phyloP scores from a whole-genome alignment of 1,140 invertebrate genomes.

The Uloborus diversus region DNA sequence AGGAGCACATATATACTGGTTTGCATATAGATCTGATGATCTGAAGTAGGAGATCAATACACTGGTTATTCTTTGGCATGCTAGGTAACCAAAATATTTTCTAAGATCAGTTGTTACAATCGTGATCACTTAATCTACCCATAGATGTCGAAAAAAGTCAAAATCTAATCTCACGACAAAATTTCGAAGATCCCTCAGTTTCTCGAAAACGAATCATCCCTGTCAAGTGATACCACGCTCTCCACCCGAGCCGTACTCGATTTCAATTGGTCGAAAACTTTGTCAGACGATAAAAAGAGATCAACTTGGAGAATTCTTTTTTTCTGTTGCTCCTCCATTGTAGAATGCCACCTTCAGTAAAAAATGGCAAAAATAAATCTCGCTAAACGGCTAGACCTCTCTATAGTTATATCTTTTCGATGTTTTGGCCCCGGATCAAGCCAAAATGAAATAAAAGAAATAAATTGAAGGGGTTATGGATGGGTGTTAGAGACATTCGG shows the following conservation, averaged over 20 bases:
- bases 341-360: slow-evolving; percentile 16
- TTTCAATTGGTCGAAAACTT: slow-evolving; percentile 46
- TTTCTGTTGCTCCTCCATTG: slow-evolving; percentile 14
- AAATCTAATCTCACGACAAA: background rate
- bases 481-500: slow-evolving; percentile 28
- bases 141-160: background rate
- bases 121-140: background rate
- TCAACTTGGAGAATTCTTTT: slow-evolving; percentile 20
- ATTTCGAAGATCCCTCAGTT: background rate
- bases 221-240: background rate
- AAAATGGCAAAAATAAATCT: slow-evolving; percentile 52
- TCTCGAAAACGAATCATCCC: slow-evolving; percentile 8
- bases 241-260: slow-evolving; percentile 10
- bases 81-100: background rate
- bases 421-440: slow-evolving; percentile 29
- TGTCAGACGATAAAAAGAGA: slow-evolving; percentile 48
- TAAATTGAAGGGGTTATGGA: slow-evolving; percentile 27
- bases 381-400: slow-evolving; percentile 30
- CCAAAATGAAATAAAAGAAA: slow-evolving; percentile 23
- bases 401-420: slow-evolving; percentile 34
- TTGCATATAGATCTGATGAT: no score
- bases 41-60: background rate
- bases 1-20: no score
- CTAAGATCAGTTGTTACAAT: background rate
- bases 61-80: background rate